Conservation (phyloP, 2,797 vertebrate genomes). For the Melanotaenia parkinsoni region DNA sequence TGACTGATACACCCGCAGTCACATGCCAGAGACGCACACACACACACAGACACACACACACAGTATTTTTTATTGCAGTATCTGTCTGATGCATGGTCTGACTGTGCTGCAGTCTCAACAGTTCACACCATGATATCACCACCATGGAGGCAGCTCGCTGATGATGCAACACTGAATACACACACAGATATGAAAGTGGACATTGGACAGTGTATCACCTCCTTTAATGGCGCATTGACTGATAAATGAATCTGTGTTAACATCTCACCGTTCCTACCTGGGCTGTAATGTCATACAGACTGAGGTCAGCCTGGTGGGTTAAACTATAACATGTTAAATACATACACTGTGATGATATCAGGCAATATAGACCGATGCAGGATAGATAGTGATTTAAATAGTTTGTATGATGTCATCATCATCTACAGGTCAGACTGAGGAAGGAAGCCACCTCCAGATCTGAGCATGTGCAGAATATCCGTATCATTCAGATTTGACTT, state of each 20-base stretch:
- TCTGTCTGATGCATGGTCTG: conserved; percentile 10
- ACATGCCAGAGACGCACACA: conserved; percentile 13
- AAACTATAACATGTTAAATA: neutral
- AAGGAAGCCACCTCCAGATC: no score
- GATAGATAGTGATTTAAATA: no score
- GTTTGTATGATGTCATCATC: no score
- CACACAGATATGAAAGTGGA: conserved; percentile 48
- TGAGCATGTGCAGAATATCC: no score
- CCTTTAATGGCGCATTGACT: conserved; percentile 7
- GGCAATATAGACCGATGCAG: neutral
- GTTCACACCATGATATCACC: neutral
- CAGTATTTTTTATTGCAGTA: neutral
- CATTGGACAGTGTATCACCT: conserved; percentile 49
- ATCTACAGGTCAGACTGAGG: no score
- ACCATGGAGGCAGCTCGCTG: conserved; percentile 33
- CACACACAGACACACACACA: neutral
- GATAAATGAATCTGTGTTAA: conserved; percentile 43
- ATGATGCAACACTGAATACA: conserved; percentile 13
- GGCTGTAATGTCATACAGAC: neutral
- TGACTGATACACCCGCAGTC: neutral
- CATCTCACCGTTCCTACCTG: conserved; percentile 22
- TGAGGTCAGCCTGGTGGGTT: no score
- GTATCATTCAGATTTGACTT: no score
- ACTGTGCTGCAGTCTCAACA: conserved; percentile 10
- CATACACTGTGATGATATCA: neutral